A percentile compares a stretch with the other conserved stretches of the same genome.
These are phyloP conservation scores for Agelastica alni DNA, from an alignment of 2,888 invertebrate genomes.

Conservation along the genomic window DNA sequence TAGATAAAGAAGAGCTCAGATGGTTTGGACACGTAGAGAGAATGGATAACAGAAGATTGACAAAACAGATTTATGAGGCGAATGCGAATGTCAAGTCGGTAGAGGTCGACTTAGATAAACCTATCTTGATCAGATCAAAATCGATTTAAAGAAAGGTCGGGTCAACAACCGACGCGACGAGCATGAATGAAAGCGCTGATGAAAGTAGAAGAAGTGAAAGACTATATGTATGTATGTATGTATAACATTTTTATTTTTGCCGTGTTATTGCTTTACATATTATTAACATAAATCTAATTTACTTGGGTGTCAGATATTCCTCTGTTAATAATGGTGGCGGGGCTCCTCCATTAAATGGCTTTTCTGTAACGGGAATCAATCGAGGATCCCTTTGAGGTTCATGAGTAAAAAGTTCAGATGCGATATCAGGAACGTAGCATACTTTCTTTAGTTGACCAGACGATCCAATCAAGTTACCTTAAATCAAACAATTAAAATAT, in stretches of 20 bases:
- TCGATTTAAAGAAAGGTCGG: too few species aligned
- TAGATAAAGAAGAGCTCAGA: too few species aligned
- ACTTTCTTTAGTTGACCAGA: background rate
- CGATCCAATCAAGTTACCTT: slow-evolving; percentile 69
- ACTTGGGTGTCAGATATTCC: slow-evolving; percentile 86
- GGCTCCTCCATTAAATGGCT: slow-evolving; percentile 96
- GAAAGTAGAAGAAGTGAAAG: too few species aligned
- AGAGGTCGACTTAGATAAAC: too few species aligned
- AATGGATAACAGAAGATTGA: too few species aligned
- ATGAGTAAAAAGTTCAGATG: slow-evolving; percentile 53
- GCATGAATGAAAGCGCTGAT: too few species aligned
- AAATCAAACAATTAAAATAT: slow-evolving; percentile 14
- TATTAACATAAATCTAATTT: slow-evolving; percentile 32
- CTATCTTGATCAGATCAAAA: too few species aligned
- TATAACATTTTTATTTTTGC: background rate
- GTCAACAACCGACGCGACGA: too few species aligned
- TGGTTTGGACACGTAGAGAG: too few species aligned
- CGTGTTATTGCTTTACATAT: background rate
- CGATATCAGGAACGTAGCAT: background rate
- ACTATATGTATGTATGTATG: too few species aligned
- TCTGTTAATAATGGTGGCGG: slow-evolving; percentile 75
- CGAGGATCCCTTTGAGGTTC: slow-evolving; percentile 83
- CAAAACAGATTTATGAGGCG: too few species aligned
- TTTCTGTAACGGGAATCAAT: slow-evolving; percentile 74
- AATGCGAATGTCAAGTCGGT: too few species aligned